These are phyloP conservation scores for Epinotia bilunana DNA, from an alignment of 2,888 invertebrate genomes.

Conservation along the genomic window DNA sequence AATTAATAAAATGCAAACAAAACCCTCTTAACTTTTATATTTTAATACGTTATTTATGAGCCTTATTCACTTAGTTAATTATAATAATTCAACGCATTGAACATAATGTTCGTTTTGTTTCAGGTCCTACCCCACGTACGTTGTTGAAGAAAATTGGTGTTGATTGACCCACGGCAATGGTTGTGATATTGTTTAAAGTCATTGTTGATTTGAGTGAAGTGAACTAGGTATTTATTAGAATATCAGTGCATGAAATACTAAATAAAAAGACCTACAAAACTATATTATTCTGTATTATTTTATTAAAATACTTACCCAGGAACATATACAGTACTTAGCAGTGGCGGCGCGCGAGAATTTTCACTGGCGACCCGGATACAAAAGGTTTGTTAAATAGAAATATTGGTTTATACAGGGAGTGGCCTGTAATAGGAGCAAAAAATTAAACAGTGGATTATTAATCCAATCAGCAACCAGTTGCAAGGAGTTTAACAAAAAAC, in stretches of 20 bases:
- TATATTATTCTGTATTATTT: neutral
- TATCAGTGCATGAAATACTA: slow-evolving; percentile 34
- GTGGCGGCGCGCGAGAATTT: too few species aligned
- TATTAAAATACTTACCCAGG: slow-evolving; percentile 1
- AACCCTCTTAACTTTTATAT: too few species aligned
- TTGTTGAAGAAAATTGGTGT: slow-evolving; percentile 52
- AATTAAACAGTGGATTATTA: too few species aligned
- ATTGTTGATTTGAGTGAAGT: slow-evolving; percentile 42
- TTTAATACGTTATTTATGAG: too few species aligned
- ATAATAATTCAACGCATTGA: neutral
- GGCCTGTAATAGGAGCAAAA: too few species aligned
- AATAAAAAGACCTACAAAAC: slow-evolving; percentile 28
- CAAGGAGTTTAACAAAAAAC: too few species aligned
- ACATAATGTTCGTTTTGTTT: slow-evolving; percentile 36
- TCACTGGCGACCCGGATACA: too few species aligned
- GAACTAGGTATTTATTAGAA: slow-evolving; percentile 41
- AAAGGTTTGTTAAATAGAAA: too few species aligned
- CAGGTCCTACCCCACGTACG: slow-evolving; percentile 54
- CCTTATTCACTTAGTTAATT: too few species aligned
- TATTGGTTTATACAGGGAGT: too few species aligned
- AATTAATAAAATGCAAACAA: neutral
- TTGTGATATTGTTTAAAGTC: slow-evolving; percentile 38
- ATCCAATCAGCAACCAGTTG: too few species aligned
- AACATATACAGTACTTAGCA: neutral
- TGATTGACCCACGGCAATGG: slow-evolving; percentile 31